phyloP scores from a whole-genome alignment of 1,140 invertebrate genomes.

The Drosophila kikkawai region DNA sequence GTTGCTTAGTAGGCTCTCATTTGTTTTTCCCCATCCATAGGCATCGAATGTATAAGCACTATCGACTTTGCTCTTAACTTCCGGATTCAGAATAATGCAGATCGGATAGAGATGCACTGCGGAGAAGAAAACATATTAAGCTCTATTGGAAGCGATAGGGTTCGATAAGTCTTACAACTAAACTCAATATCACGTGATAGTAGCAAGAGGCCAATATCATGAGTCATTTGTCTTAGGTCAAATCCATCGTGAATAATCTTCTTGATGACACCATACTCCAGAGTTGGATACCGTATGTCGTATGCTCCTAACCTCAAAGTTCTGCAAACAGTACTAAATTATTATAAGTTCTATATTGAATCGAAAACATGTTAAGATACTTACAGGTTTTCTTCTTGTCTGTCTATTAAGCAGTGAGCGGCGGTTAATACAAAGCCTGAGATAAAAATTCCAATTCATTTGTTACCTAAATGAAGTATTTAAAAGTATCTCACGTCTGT shows the following conservation, averaged over 20 bases:
- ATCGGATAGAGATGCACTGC: neutral
- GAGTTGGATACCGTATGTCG: neutral
- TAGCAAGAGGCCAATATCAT: neutral
- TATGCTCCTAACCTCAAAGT: neutral
- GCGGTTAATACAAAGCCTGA: conserved; percentile 7
- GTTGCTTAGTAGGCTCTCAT: no score
- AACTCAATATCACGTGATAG: neutral
- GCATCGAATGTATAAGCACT: neutral
- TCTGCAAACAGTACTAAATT: neutral
- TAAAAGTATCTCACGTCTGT: neutral
- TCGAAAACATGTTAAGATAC: neutral
- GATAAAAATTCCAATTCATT: neutral
- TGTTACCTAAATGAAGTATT: no score
- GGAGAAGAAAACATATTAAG: neutral
- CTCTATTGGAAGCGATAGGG: no score
- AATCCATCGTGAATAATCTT: neutral
- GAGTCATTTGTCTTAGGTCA: fast-evolving
- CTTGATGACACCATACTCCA: neutral
- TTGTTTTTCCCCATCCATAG: neutral
- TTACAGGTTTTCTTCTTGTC: neutral
- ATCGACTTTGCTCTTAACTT: neutral
- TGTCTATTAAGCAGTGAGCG: neutral
- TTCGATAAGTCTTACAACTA: neutral
- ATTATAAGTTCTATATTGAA: no score
- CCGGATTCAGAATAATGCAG: neutral